phyloP scores from a whole-genome alignment of 2,797 vertebrate genomes.

The Agapornis canus region DNA sequence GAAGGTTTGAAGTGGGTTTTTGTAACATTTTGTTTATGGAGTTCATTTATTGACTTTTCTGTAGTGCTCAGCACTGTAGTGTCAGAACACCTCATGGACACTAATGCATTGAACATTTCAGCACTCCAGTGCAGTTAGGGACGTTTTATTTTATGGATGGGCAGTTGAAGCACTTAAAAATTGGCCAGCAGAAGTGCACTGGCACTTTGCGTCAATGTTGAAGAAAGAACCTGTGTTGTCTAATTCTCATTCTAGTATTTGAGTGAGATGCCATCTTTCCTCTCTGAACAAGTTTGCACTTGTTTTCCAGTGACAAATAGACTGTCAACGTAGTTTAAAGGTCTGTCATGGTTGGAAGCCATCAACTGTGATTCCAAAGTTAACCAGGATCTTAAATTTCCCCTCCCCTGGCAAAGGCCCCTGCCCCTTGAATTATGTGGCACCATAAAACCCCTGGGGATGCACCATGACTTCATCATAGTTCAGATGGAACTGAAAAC shows the following conservation, averaged over 20 bases:
- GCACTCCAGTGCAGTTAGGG: neutral
- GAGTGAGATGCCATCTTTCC: neutral
- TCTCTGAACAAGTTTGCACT: neutral
- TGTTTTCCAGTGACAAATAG: slow-evolving; percentile 42
- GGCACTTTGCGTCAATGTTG: neutral
- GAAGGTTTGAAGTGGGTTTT: neutral
- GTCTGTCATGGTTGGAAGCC: slow-evolving; percentile 17
- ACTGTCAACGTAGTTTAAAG: slow-evolving; percentile 29
- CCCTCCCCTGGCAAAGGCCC: neutral
- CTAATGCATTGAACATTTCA: neutral
- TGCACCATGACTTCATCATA: neutral
- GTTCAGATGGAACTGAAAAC: slow-evolving; percentile 28
- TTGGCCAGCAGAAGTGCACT: neutral
- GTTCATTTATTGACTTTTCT: slow-evolving; percentile 31
- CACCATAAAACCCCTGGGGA: neutral
- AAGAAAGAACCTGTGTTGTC: neutral
- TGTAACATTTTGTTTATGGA: slow-evolving; percentile 44
- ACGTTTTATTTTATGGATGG: neutral
- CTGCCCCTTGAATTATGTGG: neutral
- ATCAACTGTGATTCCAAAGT: neutral
- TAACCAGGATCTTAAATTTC: slow-evolving; percentile 21
- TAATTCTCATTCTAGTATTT: neutral
- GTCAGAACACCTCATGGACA: neutral
- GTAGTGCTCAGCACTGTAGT: neutral
- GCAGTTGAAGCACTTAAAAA: neutral